phyloP scores from a whole-genome alignment of 1,140 invertebrate species.

The Coenobita brevimanus region DNA sequence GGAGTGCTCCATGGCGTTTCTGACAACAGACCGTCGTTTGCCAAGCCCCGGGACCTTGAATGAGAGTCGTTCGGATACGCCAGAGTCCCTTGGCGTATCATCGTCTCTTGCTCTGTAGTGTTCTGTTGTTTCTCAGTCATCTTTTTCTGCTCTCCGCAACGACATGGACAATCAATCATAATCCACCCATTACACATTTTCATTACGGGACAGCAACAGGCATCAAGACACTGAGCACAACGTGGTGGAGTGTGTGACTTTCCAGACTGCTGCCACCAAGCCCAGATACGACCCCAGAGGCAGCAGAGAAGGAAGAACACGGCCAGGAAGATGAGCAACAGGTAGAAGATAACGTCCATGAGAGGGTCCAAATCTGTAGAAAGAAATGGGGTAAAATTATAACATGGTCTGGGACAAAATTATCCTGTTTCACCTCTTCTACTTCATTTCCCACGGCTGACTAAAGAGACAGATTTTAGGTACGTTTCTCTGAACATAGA shows the following conservation, averaged over 20 bases:
- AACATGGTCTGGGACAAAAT: no score
- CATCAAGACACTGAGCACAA: constrained; percentile 35
- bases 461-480: no score
- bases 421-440: no score
- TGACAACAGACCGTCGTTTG: constrained; percentile 50
- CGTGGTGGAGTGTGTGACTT: not conserved
- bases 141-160: constrained; percentile 22
- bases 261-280: constrained; percentile 24
- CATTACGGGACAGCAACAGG: constrained; percentile 44
- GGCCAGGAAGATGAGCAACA: constrained; percentile 11
- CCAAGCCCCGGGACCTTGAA: constrained; percentile 38
- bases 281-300: constrained; percentile 2
- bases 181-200: constrained; percentile 29
- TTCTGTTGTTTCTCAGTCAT: not conserved
- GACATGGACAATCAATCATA: not conserved
- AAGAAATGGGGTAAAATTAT: no score
- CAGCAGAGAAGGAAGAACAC: constrained; percentile 5
- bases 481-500: no score
- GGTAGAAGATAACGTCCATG: not conserved
- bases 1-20: constrained; percentile 40
- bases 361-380: not conserved
- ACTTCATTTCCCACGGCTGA: no score
- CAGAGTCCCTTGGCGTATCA: constrained; percentile 47
- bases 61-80: constrained; percentile 15
- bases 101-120: constrained; percentile 17